Evolutionary conservation across 2,888 invertebrate genomes (phyloP).

Genomic region (Eupithecia vulgata): DNA sequence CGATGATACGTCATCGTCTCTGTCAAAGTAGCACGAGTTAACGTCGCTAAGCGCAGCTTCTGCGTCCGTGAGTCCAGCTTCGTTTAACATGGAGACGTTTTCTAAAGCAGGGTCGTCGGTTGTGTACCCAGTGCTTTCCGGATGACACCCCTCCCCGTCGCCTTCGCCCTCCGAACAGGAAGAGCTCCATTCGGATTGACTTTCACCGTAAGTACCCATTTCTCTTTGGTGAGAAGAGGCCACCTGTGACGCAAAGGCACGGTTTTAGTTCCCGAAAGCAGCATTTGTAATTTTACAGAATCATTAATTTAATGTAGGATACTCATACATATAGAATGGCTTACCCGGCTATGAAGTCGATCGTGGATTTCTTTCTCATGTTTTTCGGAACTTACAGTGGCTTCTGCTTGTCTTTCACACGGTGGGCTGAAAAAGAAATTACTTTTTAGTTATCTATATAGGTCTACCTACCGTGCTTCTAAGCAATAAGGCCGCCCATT

Average conservation of each 20-base stretch:
- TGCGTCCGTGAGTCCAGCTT: slow-evolving; percentile 93
- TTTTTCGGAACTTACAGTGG: slow-evolving; percentile 62
- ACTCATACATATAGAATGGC: slow-evolving; percentile 23
- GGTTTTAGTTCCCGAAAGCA: neutral
- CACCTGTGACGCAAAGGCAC: slow-evolving; percentile 54
- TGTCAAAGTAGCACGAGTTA: slow-evolving; percentile 91
- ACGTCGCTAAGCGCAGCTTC: slow-evolving; percentile 95
- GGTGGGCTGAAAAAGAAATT: slow-evolving; percentile 55
- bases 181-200: slow-evolving; percentile 92
- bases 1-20: slow-evolving; percentile 91
- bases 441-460: neutral
- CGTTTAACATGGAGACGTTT: slow-evolving; percentile 93
- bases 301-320: neutral
- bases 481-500: no score
- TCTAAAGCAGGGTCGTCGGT: slow-evolving; percentile 94
- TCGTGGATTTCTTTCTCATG: slow-evolving; percentile 70
- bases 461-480: no score
- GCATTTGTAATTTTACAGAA: neutral
- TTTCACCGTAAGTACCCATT: slow-evolving; percentile 83
- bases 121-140: slow-evolving; percentile 92
- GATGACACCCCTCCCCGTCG: slow-evolving; percentile 79
- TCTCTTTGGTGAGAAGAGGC: slow-evolving; percentile 73
- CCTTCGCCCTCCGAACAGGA: slow-evolving; percentile 84
- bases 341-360: slow-evolving; percentile 73
- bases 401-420: slow-evolving; percentile 63